A percentile compares a stretch with the other conserved stretches of the same genome.
These are phyloP conservation scores for Paralvinella palmiformis DNA, from an alignment of 1,140 invertebrate genomes.

Conservation along the genomic window DNA sequence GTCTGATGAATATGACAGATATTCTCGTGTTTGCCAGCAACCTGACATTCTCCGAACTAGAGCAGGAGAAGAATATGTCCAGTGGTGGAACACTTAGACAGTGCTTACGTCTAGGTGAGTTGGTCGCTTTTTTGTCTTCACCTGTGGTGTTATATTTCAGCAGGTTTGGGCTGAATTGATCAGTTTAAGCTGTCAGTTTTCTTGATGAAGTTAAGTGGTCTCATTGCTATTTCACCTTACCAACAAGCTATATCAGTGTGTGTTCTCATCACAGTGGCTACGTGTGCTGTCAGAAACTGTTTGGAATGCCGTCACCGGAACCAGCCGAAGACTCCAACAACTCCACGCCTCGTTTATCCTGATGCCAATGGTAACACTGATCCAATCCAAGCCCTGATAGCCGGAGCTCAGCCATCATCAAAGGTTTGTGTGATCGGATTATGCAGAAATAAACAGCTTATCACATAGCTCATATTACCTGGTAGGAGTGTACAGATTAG, in stretches of 20 bases:
- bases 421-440: too few relatives aligned
- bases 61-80: conserved; percentile 99
- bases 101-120: conserved; percentile 82
- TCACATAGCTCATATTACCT: too few relatives aligned
- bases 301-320: conserved; percentile 90
- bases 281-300: conserved; percentile 95
- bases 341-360: conserved; percentile 48
- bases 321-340: conserved; percentile 49
- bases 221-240: too few relatives aligned
- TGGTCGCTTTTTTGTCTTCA: background rate
- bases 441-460: too few relatives aligned
- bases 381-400: conserved; percentile 76
- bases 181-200: background rate
- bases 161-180: background rate
- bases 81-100: conserved; percentile 95
- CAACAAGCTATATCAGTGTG: too few relatives aligned
- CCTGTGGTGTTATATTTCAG: background rate
- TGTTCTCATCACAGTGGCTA: too few relatives aligned
- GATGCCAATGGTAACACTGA: conserved; percentile 50
- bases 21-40: conserved; percentile 96
- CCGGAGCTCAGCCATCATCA: conserved; percentile 76
- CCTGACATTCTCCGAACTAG: conserved; percentile 93
- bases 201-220: too few relatives aligned
- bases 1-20: conserved; percentile 96
- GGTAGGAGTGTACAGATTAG: too few relatives aligned